Evolutionary conservation across 2,888 invertebrate species (phyloP).

Genomic region (Cheilosia vernalis): DNA sequence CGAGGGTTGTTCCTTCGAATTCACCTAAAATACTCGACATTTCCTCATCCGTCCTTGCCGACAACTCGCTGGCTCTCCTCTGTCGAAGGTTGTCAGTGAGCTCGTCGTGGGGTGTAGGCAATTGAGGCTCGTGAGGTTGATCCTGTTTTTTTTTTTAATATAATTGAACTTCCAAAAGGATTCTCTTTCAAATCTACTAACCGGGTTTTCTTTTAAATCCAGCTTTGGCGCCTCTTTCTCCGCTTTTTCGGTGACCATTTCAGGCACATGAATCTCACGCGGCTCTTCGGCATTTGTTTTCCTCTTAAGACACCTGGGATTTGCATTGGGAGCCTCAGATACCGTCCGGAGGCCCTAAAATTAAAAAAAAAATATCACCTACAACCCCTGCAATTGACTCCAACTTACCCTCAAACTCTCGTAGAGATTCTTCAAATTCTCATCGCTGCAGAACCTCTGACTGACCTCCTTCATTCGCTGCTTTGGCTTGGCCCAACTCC

Average conservation of each 20-base stretch:
- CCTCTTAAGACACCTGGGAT: constrained; percentile 79
- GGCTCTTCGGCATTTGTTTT: constrained; percentile 38
- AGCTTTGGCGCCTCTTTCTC: not conserved
- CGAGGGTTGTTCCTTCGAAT: constrained; percentile 89
- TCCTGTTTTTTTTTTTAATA: not conserved
- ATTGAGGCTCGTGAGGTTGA: constrained; percentile 44
- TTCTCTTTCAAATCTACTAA: constrained; percentile 8
- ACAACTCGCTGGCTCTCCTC: constrained; percentile 78
- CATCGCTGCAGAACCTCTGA: constrained; percentile 81
- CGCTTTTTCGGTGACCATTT: not conserved
- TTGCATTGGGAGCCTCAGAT: constrained; percentile 76
- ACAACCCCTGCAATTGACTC: not conserved
- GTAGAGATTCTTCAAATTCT: constrained; percentile 80
- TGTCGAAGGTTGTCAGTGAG: constrained; percentile 78
- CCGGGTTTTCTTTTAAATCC: not conserved
- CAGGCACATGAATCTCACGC: not conserved
- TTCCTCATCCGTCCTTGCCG: constrained; percentile 77
- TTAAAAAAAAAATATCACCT: not conserved
- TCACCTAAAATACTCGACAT: constrained; percentile 86
- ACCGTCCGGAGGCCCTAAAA: constrained; percentile 78
- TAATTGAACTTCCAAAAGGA: not conserved
- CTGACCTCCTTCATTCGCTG: constrained; percentile 79
- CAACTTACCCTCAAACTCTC: constrained; percentile 79
- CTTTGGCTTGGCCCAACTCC: constrained; percentile 81
- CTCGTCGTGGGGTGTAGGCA: constrained; percentile 79